Conservation (phyloP, 2,797 vertebrate genomes). For the Acridotheres tristis region DNA sequence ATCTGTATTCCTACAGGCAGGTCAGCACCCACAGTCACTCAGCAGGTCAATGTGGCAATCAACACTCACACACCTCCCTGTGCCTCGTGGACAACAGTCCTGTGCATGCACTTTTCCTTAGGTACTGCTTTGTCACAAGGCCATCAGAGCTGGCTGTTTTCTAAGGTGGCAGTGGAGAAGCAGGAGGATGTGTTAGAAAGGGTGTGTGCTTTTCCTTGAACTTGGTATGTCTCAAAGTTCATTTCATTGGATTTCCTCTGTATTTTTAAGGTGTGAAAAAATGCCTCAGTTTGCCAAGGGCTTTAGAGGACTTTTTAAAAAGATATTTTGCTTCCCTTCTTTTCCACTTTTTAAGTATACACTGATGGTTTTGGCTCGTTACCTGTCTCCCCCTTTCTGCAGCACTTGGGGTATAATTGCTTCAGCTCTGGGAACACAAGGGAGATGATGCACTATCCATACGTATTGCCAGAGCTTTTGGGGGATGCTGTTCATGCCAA, state of each 20-base stretch:
- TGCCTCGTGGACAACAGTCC: accelerated
- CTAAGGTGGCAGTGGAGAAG: background rate
- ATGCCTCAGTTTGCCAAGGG: background rate
- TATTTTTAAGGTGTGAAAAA: background rate
- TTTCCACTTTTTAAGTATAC: background rate
- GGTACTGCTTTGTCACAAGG: background rate
- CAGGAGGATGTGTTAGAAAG: background rate
- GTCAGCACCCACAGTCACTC: background rate
- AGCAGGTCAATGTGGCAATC: background rate
- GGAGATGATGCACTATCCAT: background rate
- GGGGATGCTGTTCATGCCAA: background rate
- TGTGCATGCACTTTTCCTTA: accelerated
- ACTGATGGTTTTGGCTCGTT: background rate
- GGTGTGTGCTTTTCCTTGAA: background rate
- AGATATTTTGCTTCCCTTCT: background rate
- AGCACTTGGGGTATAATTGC: background rate
- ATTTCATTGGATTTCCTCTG: background rate
- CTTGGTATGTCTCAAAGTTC: background rate
- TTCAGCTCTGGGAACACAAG: background rate
- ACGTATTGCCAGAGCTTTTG: background rate
- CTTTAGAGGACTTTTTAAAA: background rate
- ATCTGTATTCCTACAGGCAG: background rate
- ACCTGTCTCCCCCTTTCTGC: background rate
- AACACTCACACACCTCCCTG: accelerated
- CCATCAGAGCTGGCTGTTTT: background rate